Evolutionary conservation across 2,113 vertebrate species (phyloP).

Genomic region (Beaufortia kweichowensis): DNA sequence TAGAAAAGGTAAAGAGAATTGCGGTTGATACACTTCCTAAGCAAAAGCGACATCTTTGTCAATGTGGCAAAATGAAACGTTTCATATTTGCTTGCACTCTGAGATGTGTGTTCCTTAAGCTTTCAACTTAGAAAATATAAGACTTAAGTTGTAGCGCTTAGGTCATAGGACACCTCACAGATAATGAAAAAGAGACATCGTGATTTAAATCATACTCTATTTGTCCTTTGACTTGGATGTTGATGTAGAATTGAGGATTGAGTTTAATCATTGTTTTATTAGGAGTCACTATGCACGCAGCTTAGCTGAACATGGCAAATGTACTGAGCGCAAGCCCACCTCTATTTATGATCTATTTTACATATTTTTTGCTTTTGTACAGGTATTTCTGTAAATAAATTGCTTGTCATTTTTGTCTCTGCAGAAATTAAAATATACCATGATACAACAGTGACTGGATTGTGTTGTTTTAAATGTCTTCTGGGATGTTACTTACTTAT

Average conservation of each 20-base stretch:
- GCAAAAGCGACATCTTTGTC: constrained; percentile 22
- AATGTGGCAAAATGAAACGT: background rate
- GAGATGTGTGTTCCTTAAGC: constrained; percentile 81
- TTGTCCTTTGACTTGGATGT: constrained; percentile 99
- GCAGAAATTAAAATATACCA: constrained; percentile 99
- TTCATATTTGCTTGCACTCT: constrained; percentile 62
- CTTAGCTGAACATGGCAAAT: constrained; percentile 99
- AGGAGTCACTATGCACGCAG: constrained; percentile 99
- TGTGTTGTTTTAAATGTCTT: background rate
- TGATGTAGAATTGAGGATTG: constrained; percentile 97
- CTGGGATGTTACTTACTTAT: too few species aligned
- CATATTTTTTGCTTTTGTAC: constrained; percentile 99
- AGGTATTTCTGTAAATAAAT: constrained; percentile 99
- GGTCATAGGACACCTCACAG: constrained; percentile 87
- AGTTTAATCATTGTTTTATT: constrained; percentile 95
- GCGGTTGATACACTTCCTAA: background rate
- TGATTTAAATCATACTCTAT: constrained; percentile 98
- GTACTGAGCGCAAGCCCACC: constrained; percentile 98
- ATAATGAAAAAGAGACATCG: constrained; percentile 77
- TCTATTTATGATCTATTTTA: constrained; percentile 99
- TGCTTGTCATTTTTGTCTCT: constrained; percentile 99
- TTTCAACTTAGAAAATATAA: constrained; percentile 48
- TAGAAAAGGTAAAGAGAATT: too few species aligned
- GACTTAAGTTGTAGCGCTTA: constrained; percentile 52
- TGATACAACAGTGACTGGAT: constrained; percentile 73